Base-by-base conservation (phyloP, 2,888 invertebrate species). In the Chymomyza caudatula region DNA sequence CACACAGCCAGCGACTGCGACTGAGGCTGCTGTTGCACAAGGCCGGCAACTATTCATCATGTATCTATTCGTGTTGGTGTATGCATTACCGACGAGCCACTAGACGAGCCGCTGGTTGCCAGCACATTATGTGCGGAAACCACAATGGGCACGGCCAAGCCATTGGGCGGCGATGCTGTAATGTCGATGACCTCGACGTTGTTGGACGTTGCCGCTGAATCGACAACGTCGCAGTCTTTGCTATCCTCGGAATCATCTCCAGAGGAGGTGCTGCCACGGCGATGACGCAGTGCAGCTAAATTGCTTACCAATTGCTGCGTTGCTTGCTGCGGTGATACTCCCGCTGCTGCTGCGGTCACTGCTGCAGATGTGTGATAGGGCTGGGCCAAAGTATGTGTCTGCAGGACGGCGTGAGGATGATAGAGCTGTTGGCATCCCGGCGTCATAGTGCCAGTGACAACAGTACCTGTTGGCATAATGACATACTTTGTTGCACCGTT, bases 201-300 rank as follows among this genome's bases (percentile, higher is more conserved):
- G 62, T 6, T 64, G 60, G 52, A 56, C 60, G 56, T 42, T 55
- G 78, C 68, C 65, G 84, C 69, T 74, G 87, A 74, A 74, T 90
- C 91, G 4, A 65, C 82, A 57, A 84, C 84, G 74, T 90, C 91
- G 68, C 90, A 89, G 74, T 90, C 90, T 85, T 90, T 90, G 79
- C 90, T 90, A 63, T 90, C 91, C 74, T 90, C 90, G 4, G 90
- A 90, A 70, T 89, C 89, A 60, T 90, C 90, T 13, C 87, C 88
- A 13, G 90, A 91, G 6, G 91, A 90, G 42, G 88, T 90, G 74
- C 91, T 90, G 65, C 89, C 90, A 20, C 90, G 87, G 60, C 90
- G 77, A 70, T 88, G 88, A 23, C 88, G 87, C 59, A 77, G 71
- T 51, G 80, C 71, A 55, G 73, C 76, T 60, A 87, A 47, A 52